Evolutionary conservation across 2,113 vertebrate species (phyloP).

Genomic region (Alectura lathami): DNA sequence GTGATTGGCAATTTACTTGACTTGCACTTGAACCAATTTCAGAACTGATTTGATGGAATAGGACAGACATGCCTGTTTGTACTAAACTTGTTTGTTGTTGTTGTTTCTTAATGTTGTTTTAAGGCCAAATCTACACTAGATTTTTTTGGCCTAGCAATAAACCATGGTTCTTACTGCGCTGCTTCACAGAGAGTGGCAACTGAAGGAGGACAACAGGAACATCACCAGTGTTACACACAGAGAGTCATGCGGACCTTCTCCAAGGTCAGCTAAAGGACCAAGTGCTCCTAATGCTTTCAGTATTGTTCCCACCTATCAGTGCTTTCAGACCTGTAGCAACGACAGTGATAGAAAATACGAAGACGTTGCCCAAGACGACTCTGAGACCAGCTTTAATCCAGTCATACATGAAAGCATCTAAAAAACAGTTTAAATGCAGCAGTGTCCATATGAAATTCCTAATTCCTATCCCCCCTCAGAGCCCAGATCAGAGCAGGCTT

Average conservation of each 20-base stretch:
- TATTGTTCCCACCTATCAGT: neutral
- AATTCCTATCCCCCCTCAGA: neutral
- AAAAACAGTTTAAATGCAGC: neutral
- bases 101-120: neutral
- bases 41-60: neutral
- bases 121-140: neutral
- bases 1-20: neutral
- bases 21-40: neutral
- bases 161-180: neutral
- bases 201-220: neutral
- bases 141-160: neutral
- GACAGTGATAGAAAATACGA: neutral
- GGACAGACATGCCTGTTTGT: neutral
- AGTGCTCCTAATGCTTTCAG: neutral
- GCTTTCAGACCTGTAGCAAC: neutral
- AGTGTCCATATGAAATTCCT: neutral
- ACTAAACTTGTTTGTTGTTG: neutral
- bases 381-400: neutral
- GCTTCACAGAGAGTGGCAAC: neutral
- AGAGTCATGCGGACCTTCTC: neutral
- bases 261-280: neutral
- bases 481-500: neutral
- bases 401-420: neutral
- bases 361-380: neutral
- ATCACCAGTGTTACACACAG: neutral